Conservation (phyloP, 1,140 invertebrate genomes). For the Mesaphorura yosii region DNA sequence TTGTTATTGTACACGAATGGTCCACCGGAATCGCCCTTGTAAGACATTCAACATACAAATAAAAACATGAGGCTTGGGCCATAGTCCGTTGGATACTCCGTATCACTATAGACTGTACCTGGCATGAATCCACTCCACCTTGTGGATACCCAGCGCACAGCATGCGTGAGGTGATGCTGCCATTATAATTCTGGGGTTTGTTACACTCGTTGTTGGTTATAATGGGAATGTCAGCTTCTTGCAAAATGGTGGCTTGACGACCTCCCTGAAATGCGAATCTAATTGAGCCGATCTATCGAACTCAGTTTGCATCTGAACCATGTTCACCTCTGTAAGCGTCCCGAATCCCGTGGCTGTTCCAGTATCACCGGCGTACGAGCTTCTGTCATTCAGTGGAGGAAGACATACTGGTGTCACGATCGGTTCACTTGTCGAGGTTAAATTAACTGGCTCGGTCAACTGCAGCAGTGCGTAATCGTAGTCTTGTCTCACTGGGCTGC, state of each 20-base stretch:
- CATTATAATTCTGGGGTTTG: conserved; percentile 15
- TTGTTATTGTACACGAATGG: conserved; percentile 10
- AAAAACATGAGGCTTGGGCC: too few relatives aligned
- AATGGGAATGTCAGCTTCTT: conserved; percentile 21
- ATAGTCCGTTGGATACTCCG: too few relatives aligned
- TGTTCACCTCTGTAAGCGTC: neutral
- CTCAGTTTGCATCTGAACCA: too few relatives aligned
- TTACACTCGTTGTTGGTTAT: conserved; percentile 26
- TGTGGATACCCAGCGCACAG: conserved; percentile 22
- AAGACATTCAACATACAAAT: too few relatives aligned
- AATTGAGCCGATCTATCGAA: too few relatives aligned
- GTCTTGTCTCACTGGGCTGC: conserved; percentile 19
- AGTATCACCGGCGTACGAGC: conserved; percentile 11
- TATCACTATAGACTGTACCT: conserved; percentile 9
- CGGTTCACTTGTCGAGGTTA: conserved; percentile 14
- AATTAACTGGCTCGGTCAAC: conserved; percentile 13
- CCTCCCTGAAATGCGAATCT: conserved; percentile 12
- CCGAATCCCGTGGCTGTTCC: conserved; percentile 16
- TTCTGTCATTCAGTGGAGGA: conserved; percentile 3
- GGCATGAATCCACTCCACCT: conserved; percentile 24
- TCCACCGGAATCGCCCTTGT: conserved; percentile 25
- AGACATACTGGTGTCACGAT: conserved; percentile 21
- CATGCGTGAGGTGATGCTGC: conserved; percentile 19
- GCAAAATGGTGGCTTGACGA: conserved; percentile 11
- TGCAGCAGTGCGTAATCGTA: conserved; percentile 24